phyloP scores from a whole-genome alignment of 2,113 vertebrate genomes.

The Drymodes brunneopygia region DNA sequence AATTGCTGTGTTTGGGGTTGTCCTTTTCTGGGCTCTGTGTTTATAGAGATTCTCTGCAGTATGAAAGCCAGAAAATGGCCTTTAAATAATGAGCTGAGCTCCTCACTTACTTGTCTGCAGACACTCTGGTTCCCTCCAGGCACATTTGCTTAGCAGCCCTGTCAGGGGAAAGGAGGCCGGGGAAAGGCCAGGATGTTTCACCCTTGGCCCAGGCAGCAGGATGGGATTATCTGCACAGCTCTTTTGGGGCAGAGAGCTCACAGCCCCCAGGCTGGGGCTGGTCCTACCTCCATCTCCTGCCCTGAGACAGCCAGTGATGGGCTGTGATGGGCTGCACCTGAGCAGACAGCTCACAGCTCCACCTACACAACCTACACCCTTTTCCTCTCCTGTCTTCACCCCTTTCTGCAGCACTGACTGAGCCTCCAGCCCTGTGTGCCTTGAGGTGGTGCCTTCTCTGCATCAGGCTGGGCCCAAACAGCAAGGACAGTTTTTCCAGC shows the following conservation, averaged over 20 bases:
- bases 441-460: accelerated
- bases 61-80: not conserved
- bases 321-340: not conserved
- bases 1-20: not conserved
- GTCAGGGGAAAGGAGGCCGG: not conserved
- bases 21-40: not conserved
- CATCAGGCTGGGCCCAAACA: not conserved
- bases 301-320: not conserved
- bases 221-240: not conserved
- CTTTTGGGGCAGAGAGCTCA: not conserved
- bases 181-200: not conserved
- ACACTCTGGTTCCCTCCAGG: not conserved
- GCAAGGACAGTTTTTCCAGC: not conserved
- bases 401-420: not conserved
- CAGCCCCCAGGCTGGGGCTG: accelerated
- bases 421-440: not conserved
- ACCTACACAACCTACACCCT: not conserved
- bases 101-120: not conserved
- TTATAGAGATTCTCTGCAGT: not conserved
- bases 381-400: not conserved
- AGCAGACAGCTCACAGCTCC: not conserved
- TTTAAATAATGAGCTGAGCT: not conserved
- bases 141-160: not conserved
- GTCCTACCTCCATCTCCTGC: not conserved
- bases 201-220: not conserved